phyloP scores from a whole-genome alignment of 2,797 vertebrate genomes.

The Melanotaenia maccullochi region DNA sequence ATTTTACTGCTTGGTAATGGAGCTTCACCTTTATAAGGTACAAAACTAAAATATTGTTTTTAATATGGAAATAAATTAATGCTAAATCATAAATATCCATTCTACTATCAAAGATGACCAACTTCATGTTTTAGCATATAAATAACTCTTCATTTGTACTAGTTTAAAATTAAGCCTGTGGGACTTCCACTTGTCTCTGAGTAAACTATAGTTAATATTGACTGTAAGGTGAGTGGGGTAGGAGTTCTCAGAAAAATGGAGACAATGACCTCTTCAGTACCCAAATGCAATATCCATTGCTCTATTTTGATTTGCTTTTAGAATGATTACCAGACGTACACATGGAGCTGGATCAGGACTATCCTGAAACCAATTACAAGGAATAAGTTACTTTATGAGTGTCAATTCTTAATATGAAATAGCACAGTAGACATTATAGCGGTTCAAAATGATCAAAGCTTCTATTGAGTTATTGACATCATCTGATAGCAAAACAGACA shows the following conservation, averaged over 20 bases:
- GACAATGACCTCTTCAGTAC: neutral
- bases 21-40: neutral
- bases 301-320: neutral
- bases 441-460: slow-evolving; percentile 82
- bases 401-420: slow-evolving; percentile 81
- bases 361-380: slow-evolving; percentile 31
- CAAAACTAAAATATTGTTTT: neutral
- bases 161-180: neutral
- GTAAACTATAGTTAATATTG: neutral
- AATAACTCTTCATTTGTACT: neutral
- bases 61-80: neutral
- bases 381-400: slow-evolving; percentile 64
- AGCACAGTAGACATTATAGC: slow-evolving; percentile 80
- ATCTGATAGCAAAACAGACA: slow-evolving; percentile 79
- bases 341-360: neutral
- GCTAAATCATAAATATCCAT: neutral
- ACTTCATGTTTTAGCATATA: neutral
- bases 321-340: too few species aligned
- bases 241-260: neutral
- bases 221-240: neutral
- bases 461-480: slow-evolving; percentile 83
- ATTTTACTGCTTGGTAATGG: neutral
- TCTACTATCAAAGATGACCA: neutral
- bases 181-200: neutral
- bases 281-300: neutral